Conservation (phyloP, 2,888 invertebrate species). For the Agrotis clavis region DNA sequence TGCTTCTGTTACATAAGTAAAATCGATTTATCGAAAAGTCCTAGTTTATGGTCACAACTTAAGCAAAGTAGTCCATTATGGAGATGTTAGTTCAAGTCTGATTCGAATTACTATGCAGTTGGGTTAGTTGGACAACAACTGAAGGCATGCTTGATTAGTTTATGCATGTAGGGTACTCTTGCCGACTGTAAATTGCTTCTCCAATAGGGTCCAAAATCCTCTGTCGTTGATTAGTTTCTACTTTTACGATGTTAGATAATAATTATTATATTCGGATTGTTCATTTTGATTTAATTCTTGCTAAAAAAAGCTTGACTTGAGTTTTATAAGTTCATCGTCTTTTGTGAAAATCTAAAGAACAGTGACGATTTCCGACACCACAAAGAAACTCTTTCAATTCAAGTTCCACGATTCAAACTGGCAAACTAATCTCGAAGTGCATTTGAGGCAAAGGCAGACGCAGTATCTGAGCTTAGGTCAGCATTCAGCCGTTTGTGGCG, state of each 20-base stretch:
- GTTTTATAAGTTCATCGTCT: conserved; percentile 25
- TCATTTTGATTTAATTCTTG: not conserved
- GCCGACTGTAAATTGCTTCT: conserved; percentile 2
- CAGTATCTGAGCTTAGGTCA: conserved; percentile 63
- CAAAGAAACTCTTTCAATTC: conserved; percentile 54
- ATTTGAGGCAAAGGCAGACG: conserved; percentile 61
- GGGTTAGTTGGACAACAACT: conserved; percentile 5
- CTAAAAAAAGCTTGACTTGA: conserved; percentile 1
- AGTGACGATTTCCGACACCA: conserved; percentile 30
- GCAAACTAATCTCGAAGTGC: conserved; percentile 62
- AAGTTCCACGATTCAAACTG: conserved; percentile 42
- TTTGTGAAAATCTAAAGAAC: conserved; percentile 29
- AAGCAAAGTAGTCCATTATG: conserved; percentile 24
- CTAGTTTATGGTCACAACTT: conserved; percentile 50
- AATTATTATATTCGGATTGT: not conserved
- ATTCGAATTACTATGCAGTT: conserved; percentile 12
- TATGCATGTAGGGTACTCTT: not conserved
- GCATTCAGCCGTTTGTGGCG: conserved; percentile 63
- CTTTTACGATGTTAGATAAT: not conserved
- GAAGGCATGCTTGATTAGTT: conserved; percentile 12
- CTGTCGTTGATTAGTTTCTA: not conserved
- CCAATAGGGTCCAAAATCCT: not conserved
- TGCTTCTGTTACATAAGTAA: conserved; percentile 58
- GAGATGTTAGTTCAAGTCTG: conserved; percentile 19
- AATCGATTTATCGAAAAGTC: conserved; percentile 58